phyloP scores from a whole-genome alignment of 1,140 invertebrate genomes.

The Dinothrombium tinctorium region DNA sequence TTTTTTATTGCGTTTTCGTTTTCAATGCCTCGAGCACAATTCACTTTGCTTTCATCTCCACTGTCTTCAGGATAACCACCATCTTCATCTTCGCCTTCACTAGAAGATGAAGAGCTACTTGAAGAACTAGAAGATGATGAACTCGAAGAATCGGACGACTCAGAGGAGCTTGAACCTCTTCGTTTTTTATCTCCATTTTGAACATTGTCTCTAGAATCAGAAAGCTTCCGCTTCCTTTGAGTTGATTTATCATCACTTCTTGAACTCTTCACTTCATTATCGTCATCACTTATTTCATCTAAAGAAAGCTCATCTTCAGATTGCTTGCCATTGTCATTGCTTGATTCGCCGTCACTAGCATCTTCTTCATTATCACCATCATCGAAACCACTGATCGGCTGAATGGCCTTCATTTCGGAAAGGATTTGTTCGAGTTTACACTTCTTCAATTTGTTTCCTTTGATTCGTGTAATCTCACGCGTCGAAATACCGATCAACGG shows the following conservation, averaged over 20 bases:
- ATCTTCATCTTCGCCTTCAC: conserved; percentile 3
- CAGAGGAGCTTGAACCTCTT: not conserved
- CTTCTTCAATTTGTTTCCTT: conserved; percentile 4
- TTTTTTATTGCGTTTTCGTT: not conserved
- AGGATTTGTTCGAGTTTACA: conserved; percentile 11
- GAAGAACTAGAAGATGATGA: conserved; percentile 6
- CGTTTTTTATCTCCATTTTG: not conserved
- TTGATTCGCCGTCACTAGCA: not conserved
- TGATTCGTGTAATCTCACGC: conserved; percentile 4
- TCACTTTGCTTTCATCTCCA: not conserved
- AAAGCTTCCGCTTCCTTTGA: no score
- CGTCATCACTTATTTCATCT: not conserved
- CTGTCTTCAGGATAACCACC: not conserved
- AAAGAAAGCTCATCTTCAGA: not conserved
- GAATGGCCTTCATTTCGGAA: conserved; percentile 10
- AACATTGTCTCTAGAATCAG: no score
- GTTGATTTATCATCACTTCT: no score
- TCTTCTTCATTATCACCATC: conserved; percentile 4
- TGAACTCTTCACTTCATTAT: no score
- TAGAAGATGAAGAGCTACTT: conserved; percentile 6
- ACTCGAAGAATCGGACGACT: conserved; percentile 4
- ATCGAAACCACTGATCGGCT: conserved; percentile 7
- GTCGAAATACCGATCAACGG: conserved; percentile 35
- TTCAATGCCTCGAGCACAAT: not conserved
- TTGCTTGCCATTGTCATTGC: not conserved